A percentile compares a stretch with the other conserved stretches of the same genome.
Evolutionary conservation across 2,797 vertebrate genomes (phyloP).

Genomic region (Schizopygopsis pylzovi): DNA sequence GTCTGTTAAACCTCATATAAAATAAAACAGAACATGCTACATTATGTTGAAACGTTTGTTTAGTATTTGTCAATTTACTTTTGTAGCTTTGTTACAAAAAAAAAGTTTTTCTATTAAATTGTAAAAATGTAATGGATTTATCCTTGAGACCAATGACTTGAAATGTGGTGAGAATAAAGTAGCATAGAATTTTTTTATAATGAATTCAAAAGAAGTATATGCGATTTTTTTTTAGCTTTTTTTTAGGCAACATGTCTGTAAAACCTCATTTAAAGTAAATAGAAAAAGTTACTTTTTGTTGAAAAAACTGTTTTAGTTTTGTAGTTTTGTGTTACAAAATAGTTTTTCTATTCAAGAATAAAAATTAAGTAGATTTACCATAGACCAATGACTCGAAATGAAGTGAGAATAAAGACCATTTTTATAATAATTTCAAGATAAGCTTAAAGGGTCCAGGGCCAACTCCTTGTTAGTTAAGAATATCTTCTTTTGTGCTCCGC

Average conservation of each 20-base stretch:
- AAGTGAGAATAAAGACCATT: neutral
- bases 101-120: neutral
- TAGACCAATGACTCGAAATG: neutral
- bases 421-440: neutral
- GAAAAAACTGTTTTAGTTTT: neutral
- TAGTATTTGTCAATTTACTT: no score
- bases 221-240: no score
- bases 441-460: neutral
- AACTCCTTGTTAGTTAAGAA: neutral
- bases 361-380: neutral
- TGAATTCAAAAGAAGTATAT: no score
- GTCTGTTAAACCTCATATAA: no score
- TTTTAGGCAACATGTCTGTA: neutral
- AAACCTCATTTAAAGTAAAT: neutral
- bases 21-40: no score
- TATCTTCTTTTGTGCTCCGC: neutral
- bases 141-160: neutral
- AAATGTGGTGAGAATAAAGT: neutral
- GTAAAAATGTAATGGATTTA: neutral
- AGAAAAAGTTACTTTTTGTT: neutral
- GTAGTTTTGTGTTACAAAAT: neutral
- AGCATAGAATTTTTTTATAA: no score
- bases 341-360: neutral
- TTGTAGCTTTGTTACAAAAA: neutral
- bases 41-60: no score